Evolutionary conservation across 2,797 vertebrate genomes (phyloP), one percentile per base, ranked within the genome.

Genomic region (Australoheros facetus): DNA sequence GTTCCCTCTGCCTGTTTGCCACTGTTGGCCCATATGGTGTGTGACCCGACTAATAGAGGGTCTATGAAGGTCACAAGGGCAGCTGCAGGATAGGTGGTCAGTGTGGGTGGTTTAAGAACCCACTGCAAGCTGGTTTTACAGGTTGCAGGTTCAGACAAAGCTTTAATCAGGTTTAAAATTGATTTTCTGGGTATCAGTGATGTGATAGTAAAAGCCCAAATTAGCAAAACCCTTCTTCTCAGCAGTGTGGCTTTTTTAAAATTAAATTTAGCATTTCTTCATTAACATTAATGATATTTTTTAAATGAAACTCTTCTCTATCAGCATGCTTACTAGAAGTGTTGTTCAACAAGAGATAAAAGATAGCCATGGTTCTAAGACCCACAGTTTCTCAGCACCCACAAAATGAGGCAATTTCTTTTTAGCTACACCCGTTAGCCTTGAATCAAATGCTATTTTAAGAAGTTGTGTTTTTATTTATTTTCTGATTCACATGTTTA

Each of bases 31-130:
- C 91, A 91, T 86, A 90, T 90, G 89, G 80, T 87, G 84, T 58
- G 76, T 80, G 87, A 91, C 89, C 87, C 59, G 78, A 92, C 90
- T 87, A 89, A 91, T 90, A 56, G 83, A 87, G 87, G 90, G 86
- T 90, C 86, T 78, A 37, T 3, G 11, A 7, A 48, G 87, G 91
- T 93, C 91, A 88, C 75, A 62, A 34, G 87, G 88, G 77, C 71
- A 42, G 70, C 82, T 69, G 83, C 55, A 30, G 84, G 85, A 81
- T 58, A 73, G 78, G 73, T 9, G 75, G 39, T 60, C 83, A 73
- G 26, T 39, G 87, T 92, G 86, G 88, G 86, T 89, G 89, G 89
- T 78, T 87, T 26, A 4, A 81, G 21, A 16, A 57, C 73, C 62
- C 73, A 69, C 13, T 37, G 45, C 45, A 59, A 42, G 39, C 48